Evolutionary conservation across 1,140 invertebrate genomes (phyloP).

Genomic region (Nilaparvata lugens): DNA sequence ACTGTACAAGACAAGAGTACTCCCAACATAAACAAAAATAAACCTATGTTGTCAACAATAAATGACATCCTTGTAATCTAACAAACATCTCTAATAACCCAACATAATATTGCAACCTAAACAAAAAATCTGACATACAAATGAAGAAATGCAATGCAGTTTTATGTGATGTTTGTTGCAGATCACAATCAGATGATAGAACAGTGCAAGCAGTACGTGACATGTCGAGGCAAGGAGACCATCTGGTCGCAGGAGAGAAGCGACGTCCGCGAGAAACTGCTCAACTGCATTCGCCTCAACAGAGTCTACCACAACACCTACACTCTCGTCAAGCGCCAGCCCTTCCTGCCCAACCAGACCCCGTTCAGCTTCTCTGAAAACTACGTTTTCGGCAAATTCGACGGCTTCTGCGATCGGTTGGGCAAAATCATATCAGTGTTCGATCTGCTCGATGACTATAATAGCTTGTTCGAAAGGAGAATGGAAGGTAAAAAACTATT

Average conservation of each 20-base stretch:
- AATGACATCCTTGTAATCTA: too few relatives aligned
- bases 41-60: too few relatives aligned
- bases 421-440: constrained; percentile 85
- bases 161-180: too few relatives aligned
- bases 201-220: constrained; percentile 86
- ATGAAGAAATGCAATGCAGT: too few relatives aligned
- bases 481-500: constrained; percentile 63
- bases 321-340: constrained; percentile 59
- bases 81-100: too few relatives aligned
- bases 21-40: too few relatives aligned
- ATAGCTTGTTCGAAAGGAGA: constrained; percentile 66
- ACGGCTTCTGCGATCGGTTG: constrained; percentile 82
- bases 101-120: too few relatives aligned
- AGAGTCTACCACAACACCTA: constrained; percentile 68
- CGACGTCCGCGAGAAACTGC: constrained; percentile 63
- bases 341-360: constrained; percentile 61
- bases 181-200: constrained; percentile 98
- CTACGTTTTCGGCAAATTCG: constrained; percentile 94
- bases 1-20: too few relatives aligned
- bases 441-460: constrained; percentile 81
- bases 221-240: constrained; percentile 70
- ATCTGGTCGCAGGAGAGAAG: constrained; percentile 79
- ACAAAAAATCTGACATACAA: too few relatives aligned
- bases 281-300: constrained; percentile 81
- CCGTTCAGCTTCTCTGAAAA: constrained; percentile 90